phyloP scores from a whole-genome alignment of 2,888 invertebrate genomes.

The Brachypalpus laphriformis region DNA sequence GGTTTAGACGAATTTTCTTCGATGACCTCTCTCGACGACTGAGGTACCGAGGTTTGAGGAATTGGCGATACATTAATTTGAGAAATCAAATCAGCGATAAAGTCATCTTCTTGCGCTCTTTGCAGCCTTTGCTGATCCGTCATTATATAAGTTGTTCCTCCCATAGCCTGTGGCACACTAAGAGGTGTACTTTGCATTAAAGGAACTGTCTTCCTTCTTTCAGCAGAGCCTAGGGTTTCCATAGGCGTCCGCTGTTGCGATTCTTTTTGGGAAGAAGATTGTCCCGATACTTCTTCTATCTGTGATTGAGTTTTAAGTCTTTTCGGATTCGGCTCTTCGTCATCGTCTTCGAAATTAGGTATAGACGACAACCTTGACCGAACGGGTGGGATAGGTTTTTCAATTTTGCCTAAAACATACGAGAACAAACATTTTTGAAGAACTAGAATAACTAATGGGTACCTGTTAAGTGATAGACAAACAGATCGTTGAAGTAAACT shows the following conservation, averaged over 20 bases:
- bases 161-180: conserved; percentile 2
- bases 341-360: neutral
- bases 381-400: neutral
- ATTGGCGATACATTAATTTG: conserved; percentile 53
- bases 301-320: neutral
- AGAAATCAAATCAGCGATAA: conserved; percentile 28
- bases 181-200: conserved; percentile 56
- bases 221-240: neutral
- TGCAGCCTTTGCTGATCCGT: neutral
- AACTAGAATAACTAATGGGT: no score
- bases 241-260: neutral
- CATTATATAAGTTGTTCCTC: neutral
- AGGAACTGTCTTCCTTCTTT: neutral
- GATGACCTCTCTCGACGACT: no score
- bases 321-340: neutral
- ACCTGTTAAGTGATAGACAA: conserved; percentile 34
- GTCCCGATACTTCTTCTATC: neutral
- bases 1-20: neutral
- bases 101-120: neutral
- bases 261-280: neutral
- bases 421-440: no score
- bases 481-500: conserved; percentile 27
- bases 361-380: neutral
- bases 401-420: neutral
- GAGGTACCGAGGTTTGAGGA: neutral